phyloP scores from a whole-genome alignment of 2,797 vertebrate species.

The Lerista edwardsae region DNA sequence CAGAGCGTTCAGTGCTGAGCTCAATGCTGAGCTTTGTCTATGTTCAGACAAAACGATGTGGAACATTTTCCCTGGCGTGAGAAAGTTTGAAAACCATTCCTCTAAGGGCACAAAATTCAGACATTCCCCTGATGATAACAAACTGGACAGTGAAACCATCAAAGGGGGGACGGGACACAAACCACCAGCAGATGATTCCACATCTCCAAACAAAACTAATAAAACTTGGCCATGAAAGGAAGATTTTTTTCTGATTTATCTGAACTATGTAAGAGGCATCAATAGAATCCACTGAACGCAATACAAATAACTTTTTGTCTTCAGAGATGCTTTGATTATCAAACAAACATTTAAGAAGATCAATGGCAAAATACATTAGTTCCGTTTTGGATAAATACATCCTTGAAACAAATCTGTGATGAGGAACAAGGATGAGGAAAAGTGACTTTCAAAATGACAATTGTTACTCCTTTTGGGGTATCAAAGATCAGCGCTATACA shows the following conservation, averaged over 20 bases:
- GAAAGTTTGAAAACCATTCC: too few relatives aligned
- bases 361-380: constrained; percentile 49
- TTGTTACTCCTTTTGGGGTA: constrained; percentile 59
- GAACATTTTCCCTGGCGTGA: too few relatives aligned
- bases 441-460: constrained; percentile 62
- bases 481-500: constrained; percentile 58
- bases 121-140: too few relatives aligned
- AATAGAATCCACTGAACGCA: neutral
- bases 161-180: too few relatives aligned
- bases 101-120: too few relatives aligned
- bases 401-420: constrained; percentile 49
- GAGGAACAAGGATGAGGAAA: constrained; percentile 52
- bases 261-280: fast-evolving
- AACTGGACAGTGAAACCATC: too few relatives aligned
- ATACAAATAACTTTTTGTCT: constrained; percentile 49
- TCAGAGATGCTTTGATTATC: constrained; percentile 52
- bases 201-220: neutral
- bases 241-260: fast-evolving
- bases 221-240: neutral
- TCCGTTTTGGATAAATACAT: constrained; percentile 49
- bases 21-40: too few relatives aligned
- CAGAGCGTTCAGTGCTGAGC: too few relatives aligned
- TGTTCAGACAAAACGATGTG: too few relatives aligned
- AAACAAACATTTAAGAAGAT: constrained; percentile 58
- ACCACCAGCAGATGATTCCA: neutral